Percentiles rank a stretch among this genome's conserved stretches.
Conservation (phyloP, 2,888 invertebrate genomes). For the Salticus scenicus region DNA sequence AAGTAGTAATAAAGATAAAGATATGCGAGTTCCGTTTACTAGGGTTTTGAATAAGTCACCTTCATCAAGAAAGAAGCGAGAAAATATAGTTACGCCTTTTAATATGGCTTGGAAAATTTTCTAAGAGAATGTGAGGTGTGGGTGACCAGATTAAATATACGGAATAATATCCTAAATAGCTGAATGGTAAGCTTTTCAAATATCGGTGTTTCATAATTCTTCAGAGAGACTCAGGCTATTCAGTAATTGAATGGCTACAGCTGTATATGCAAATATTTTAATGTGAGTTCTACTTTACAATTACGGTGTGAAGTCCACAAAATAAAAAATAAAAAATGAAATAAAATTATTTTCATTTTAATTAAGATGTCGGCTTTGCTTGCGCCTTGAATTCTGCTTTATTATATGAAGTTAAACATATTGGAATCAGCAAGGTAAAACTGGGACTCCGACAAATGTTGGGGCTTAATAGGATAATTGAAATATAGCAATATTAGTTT, state of each 20-base stretch:
- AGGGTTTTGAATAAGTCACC: slow-evolving; percentile 4
- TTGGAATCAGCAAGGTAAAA: too few relatives aligned
- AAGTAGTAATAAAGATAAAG: background rate
- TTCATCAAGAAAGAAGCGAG: background rate
- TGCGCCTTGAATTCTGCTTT: too few relatives aligned
- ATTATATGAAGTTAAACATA: too few relatives aligned
- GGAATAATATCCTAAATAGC: background rate
- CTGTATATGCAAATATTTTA: background rate
- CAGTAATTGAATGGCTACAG: background rate
- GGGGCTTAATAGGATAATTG: too few relatives aligned
- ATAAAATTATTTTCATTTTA: background rate
- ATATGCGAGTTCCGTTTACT: background rate
- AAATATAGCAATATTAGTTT: too few relatives aligned
- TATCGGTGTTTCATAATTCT: background rate
- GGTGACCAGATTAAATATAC: slow-evolving; percentile 4
- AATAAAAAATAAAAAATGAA: background rate
- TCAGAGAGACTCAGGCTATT: background rate
- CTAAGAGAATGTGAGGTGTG: background rate
- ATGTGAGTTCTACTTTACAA: background rate
- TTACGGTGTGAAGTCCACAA: background rate
- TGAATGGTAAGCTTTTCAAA: background rate
- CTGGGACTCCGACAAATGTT: too few relatives aligned
- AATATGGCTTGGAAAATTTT: background rate
- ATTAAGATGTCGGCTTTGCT: too few relatives aligned
- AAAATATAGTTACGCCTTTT: background rate